A percentile compares a stretch with the other conserved stretches of the same genome.
These are phyloP conservation scores for Piezodorus guildinii DNA, from an alignment of 1,140 invertebrate species.

Conservation along the genomic window DNA sequence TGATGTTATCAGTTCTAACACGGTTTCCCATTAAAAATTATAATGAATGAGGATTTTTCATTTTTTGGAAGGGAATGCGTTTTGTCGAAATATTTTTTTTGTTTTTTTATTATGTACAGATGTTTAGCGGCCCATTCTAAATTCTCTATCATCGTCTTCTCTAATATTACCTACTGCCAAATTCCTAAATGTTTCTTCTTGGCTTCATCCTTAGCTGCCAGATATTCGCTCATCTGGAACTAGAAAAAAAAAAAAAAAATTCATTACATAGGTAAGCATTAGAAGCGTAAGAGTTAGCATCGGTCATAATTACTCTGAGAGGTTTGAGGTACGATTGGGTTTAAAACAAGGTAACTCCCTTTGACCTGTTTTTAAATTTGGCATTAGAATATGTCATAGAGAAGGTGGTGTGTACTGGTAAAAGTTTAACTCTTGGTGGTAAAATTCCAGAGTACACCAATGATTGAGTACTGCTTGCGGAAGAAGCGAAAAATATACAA, in stretches of 20 bases:
- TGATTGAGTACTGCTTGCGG: too few relatives aligned
- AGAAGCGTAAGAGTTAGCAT: too few relatives aligned
- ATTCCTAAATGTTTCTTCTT: conserved; percentile 73
- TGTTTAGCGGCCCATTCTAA: conserved; percentile 40
- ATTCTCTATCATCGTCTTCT: conserved; percentile 88
- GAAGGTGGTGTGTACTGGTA: too few relatives aligned
- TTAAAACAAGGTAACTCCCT: too few relatives aligned
- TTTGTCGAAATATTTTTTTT: conserved; percentile 2
- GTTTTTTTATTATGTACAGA: not conserved
- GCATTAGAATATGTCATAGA: too few relatives aligned
- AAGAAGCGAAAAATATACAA: too few relatives aligned
- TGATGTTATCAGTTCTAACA: not conserved
- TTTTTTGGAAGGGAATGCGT: conserved; percentile 7
- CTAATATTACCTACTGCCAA: conserved; percentile 95
- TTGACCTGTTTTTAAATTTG: too few relatives aligned
- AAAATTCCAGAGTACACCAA: too few relatives aligned
- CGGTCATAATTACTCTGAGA: too few relatives aligned
- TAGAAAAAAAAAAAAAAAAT: not conserved
- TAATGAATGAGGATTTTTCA: not conserved
- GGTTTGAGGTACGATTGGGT: too few relatives aligned
- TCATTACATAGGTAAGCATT: too few relatives aligned
- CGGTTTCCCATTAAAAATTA: conserved; percentile 2
- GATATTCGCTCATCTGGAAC: conserved; percentile 60
- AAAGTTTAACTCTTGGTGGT: too few relatives aligned
- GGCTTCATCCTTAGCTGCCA: conserved; percentile 70